Percentiles rank a stretch among this genome's conserved stretches.
phyloP scores from a whole-genome alignment of 2,888 invertebrate species.

The Agrochola macilenta region DNA sequence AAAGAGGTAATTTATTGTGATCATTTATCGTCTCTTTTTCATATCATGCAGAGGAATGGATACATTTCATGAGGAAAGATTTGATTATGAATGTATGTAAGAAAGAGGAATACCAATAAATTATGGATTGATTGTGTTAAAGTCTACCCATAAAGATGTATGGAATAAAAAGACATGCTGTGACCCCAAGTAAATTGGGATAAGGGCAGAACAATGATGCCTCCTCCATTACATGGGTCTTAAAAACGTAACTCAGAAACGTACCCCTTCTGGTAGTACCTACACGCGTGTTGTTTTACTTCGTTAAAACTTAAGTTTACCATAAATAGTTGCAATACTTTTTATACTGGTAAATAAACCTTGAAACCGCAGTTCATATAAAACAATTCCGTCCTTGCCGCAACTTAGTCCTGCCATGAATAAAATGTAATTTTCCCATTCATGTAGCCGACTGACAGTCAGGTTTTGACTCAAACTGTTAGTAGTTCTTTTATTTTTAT shows the following conservation, averaged over 20 bases:
- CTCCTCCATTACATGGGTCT: background rate
- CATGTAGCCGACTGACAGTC: background rate
- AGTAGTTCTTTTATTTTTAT: slow-evolving; percentile 16
- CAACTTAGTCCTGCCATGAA: background rate
- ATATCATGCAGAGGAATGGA: background rate
- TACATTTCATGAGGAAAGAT: background rate
- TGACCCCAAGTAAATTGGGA: background rate
- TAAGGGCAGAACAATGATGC: background rate
- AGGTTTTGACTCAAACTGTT: background rate
- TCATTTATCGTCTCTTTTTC: background rate
- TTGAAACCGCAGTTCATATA: background rate
- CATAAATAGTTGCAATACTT: background rate
- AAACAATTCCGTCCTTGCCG: background rate
- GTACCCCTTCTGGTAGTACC: too few relatives aligned
- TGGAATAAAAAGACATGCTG: background rate
- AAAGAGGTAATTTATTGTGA: slow-evolving; percentile 75
- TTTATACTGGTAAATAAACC: background rate
- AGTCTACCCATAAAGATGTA: too few relatives aligned
- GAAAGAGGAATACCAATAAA: background rate
- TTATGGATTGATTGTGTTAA: background rate
- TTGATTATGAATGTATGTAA: background rate
- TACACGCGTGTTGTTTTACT: background rate
- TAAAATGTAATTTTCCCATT: background rate
- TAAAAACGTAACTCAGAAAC: too few relatives aligned
- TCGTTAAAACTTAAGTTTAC: background rate